Evolutionary conservation across 2,888 invertebrate species (phyloP), one percentile per base, ranked within the genome.

Genomic region (Mactromeris polynyma): DNA sequence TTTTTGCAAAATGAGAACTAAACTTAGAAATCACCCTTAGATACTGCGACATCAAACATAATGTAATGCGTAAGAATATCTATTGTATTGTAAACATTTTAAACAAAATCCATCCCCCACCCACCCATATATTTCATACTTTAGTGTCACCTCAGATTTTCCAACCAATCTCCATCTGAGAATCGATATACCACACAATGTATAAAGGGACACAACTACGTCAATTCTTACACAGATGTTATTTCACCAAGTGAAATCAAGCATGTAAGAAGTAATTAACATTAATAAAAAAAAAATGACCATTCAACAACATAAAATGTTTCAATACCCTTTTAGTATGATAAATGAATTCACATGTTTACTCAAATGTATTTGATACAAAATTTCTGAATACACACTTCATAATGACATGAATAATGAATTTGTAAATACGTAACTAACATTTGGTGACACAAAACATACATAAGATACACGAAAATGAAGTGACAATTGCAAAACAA

Each of bases 401-500:
- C 17, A 19, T 73, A n/a, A 26, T 36, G 73, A 73, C 73, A 36
- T 36, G 36, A 73, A 36, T 73, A 73, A 73, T 73, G 73, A 73
- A 36, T 73, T 33, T 33, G 36, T 73, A 33, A 73, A 36, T 73
- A 73, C 36, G 33, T 73, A 36, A 17, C 36, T 33, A 19, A 33
- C 36, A 73, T 19, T 6, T 26, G 36, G 73, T 33, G 73, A 73
- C 31, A 36, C 33, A 36, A 36, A 17, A 73, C 36, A 36, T 33
- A 33, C 36, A 36, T 17, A 73, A 26, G 17, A 73, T 33, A 73
- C 19, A 73, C 7, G 36, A 73, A 73, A 73, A 73, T 33, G 36
- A 73, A 33, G 73, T 73, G 36, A 73, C 14, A 33, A 73, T 36
- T 73, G 73, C 73, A 73, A 73, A 31, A 73, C 73, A 73, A 36